Evolutionary conservation across 2,113 vertebrate genomes (phyloP).

Genomic region (Hypanus sabinus): DNA sequence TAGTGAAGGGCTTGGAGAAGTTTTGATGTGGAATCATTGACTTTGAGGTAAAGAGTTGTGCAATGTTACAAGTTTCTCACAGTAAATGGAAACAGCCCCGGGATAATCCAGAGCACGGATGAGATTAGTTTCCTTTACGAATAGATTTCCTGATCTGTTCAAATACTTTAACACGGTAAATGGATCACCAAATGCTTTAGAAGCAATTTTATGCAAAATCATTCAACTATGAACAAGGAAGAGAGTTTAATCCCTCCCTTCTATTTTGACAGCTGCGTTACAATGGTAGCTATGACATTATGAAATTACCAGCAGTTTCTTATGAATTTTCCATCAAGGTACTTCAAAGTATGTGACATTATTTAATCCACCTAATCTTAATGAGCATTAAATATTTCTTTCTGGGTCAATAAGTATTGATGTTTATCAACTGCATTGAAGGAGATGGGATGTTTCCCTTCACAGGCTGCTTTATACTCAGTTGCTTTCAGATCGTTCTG

Average conservation of each 20-base stretch:
- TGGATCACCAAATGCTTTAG: not conserved
- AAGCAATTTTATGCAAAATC: not conserved
- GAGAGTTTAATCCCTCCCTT: not conserved
- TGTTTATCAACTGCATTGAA: not conserved
- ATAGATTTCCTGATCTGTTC: not conserved
- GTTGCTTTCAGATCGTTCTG: not conserved
- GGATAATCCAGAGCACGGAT: not conserved
- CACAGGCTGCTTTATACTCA: not conserved
- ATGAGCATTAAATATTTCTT: slow-evolving; percentile 4
- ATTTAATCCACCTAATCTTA: not conserved
- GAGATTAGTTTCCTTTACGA: not conserved
- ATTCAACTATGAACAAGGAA: not conserved
- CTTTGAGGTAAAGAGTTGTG: not conserved
- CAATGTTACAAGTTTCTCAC: not conserved
- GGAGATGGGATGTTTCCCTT: not conserved
- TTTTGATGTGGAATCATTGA: not conserved
- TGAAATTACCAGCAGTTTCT: not conserved
- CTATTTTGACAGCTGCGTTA: not conserved
- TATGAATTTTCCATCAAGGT: not conserved
- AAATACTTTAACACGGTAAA: not conserved
- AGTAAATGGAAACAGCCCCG: not conserved
- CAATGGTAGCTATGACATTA: not conserved
- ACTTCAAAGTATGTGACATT: not conserved
- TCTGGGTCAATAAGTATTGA: not conserved
- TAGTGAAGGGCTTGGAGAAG: not conserved